Base-by-base conservation (phyloP, 2,888 invertebrate species). In the Elysia crispata region DNA sequence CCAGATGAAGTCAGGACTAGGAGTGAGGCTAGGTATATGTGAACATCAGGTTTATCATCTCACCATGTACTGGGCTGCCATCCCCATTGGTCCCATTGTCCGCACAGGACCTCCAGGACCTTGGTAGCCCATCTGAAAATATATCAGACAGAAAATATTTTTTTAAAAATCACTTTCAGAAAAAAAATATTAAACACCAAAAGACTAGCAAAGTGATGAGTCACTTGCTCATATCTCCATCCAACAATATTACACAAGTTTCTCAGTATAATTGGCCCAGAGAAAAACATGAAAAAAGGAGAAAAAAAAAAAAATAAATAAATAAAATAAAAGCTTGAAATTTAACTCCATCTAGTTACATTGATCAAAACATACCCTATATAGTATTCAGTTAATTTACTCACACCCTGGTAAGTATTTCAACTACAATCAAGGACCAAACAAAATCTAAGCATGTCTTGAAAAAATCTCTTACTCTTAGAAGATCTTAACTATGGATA, bases 1-100 rank as follows among this genome's bases (percentile, higher is more conserved):
- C n/a, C n/a, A n/a, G n/a, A n/a, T n/a, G n/a, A n/a, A n/a, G n/a
- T n/a, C n/a, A n/a, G n/a, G n/a, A n/a, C n/a, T n/a, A n/a, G n/a
- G n/a, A n/a, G n/a, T n/a, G n/a, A n/a, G n/a, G n/a, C n/a, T n/a
- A n/a, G n/a, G n/a, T n/a, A n/a, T n/a, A n/a, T n/a, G n/a, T n/a
- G n/a, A 41, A 41, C 41, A 11, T 41, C 41, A 41, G 41, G 5
- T 41, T 11, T 6, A 41, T 41, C 81, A 75, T 54, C 77, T 78
- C 50, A 33, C 69, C 76, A 81, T 75, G 41, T 79, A 81, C 13
- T 64, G 73, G 41, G 72, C 76, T 33, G 72, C 57, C 66, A 79
- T 54, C 23, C 76, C 75, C 64, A 79, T 79, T 18, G 81, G 74
- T 11, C 75, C 64, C 79, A 81, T 81, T 28, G 72, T 20, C n/a